Evolutionary conservation across 2,888 invertebrate genomes (phyloP), one percentile per base, ranked within the genome.

Genomic region (Napeogenes sylphis): DNA sequence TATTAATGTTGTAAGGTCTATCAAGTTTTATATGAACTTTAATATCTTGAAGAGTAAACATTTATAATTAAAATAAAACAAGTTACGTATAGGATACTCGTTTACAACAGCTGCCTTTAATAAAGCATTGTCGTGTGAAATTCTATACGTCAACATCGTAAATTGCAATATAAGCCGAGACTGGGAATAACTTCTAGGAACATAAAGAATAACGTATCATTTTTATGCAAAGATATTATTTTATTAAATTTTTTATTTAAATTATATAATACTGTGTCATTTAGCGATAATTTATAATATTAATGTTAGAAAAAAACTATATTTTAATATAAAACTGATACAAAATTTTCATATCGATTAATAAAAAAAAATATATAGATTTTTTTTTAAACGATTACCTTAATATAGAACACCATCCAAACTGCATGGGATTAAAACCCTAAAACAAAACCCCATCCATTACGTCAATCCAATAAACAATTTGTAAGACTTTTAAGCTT

Each of bases 391-490:
- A 30, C 8, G 10, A 30, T 30, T 30, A 47, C 12, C 6, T 30
- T 30, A 51, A 51, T 30, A 51, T 51, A 51, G 51, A 51, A 45
- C 33, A 59, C 55, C 47, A 4, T 4, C 53, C 8, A 57, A 35
- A 60, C 45, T 33, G 4, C 55, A 56, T 6, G 53, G 51, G 53
- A 62, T 55, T 58, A 64, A 13, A 47, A 58, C 56, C 63, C 61
- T 69, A 72, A 73, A 66, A 68, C 70, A 71, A 63, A 63, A 57
- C 65, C 67, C 64, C 67, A 55, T 53, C 58, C 66, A 67, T 71
- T 71, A 71, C 61, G 68, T 68, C 69, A 71, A 64, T 67, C 71
- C 68, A 74, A 75, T 73, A 74, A 73, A 73, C 75, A 74, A 75
- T 75, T 75, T 74, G 73, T 71, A 68, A 71, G 60, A 66, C 65